A percentile compares a stretch with the other conserved stretches of the same genome.
phyloP scores from a whole-genome alignment of 2,113 vertebrate genomes.

The Chunga burmeisteri region DNA sequence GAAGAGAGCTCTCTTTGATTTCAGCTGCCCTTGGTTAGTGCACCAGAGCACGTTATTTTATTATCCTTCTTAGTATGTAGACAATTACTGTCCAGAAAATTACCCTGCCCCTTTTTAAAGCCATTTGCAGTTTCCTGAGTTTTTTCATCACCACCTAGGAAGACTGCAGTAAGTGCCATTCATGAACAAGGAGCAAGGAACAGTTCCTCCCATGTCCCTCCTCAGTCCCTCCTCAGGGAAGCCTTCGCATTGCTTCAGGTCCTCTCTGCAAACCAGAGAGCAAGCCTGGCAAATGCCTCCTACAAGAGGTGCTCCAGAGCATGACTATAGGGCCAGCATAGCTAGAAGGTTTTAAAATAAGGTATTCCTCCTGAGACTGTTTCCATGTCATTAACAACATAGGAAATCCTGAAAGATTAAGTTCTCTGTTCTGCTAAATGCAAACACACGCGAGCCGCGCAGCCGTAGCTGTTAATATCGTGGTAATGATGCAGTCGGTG shows the following conservation, averaged over 20 bases:
- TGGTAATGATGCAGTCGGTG: neutral
- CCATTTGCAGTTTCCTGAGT: neutral
- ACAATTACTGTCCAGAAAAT: neutral
- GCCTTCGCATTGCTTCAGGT: neutral
- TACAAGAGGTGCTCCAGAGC: neutral
- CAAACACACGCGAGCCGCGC: neutral
- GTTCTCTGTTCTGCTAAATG: neutral
- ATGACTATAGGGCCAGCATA: neutral
- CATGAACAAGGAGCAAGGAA: neutral
- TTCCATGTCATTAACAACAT: neutral
- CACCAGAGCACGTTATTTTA: neutral
- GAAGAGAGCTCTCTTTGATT: neutral
- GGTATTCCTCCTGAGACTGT: neutral
- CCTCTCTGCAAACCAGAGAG: neutral
- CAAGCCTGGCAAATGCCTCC: neutral
- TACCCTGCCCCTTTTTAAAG: neutral
- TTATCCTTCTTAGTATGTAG: neutral
- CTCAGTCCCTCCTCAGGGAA: neutral
- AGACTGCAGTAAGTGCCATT: neutral
- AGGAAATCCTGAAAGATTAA: conserved; percentile 26
- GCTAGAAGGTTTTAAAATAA: neutral
- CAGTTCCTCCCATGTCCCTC: neutral
- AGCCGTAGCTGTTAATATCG: neutral
- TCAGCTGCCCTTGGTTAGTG: neutral
- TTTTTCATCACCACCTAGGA: neutral